phyloP scores from a whole-genome alignment of 2,113 vertebrate genomes.

The Cebus imitator region DNA sequence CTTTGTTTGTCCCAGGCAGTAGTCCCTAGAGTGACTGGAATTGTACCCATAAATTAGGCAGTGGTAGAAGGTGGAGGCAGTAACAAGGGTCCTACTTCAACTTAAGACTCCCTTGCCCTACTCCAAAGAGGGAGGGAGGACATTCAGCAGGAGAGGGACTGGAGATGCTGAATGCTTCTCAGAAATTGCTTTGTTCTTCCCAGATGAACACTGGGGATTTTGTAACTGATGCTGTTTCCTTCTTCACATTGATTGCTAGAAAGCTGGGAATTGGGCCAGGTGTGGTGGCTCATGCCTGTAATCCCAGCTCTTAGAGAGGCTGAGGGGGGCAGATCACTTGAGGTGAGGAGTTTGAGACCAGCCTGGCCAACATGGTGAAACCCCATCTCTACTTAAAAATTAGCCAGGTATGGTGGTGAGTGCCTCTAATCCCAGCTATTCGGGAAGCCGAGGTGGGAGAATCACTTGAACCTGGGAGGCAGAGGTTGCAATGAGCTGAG shows the following conservation, averaged over 20 bases:
- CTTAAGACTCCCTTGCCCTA: not conserved
- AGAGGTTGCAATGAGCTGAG: too few relatives aligned
- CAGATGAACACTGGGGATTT: not conserved
- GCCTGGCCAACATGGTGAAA: too few relatives aligned
- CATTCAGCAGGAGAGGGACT: accelerated
- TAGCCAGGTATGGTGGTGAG: too few relatives aligned
- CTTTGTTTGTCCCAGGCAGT: not conserved
- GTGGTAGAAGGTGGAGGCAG: not conserved
- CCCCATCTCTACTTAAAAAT: too few relatives aligned
- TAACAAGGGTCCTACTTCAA: not conserved
- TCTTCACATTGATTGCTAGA: not conserved
- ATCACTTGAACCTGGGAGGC: too few relatives aligned
- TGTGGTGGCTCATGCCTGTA: too few relatives aligned
- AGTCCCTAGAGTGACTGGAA: not conserved
- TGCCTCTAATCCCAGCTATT: too few relatives aligned
- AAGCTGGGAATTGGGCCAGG: not conserved
- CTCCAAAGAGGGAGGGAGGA: accelerated
- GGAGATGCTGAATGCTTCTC: not conserved
- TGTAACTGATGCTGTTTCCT: not conserved
- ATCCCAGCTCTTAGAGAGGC: too few relatives aligned
- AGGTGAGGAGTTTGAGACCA: too few relatives aligned
- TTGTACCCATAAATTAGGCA: not conserved
- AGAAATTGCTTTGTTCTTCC: conserved; percentile 1
- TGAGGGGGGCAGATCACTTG: too few relatives aligned
- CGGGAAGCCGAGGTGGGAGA: too few relatives aligned